Conservation (phyloP, 2,797 vertebrate genomes). For the Diglossa cyanea region DNA sequence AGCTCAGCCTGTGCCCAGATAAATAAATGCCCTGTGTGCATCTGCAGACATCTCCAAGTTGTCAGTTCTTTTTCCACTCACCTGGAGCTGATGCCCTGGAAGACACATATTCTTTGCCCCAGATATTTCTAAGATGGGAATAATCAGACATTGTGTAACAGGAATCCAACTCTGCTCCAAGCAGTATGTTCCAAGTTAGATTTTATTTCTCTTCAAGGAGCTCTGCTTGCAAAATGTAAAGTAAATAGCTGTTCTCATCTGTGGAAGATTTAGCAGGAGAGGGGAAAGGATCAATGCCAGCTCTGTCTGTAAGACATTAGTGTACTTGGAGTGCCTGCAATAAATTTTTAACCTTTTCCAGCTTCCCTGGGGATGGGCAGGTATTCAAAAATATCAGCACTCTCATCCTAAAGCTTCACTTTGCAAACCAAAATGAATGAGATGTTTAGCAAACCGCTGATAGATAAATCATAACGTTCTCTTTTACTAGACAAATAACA, state of each 20-base stretch:
- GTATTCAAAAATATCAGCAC: conserved; percentile 20
- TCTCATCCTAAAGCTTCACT: background rate
- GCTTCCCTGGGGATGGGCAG: background rate
- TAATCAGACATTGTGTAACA: background rate
- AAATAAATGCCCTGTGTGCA: background rate
- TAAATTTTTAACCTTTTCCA: conserved; percentile 58
- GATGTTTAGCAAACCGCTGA: conserved; percentile 20
- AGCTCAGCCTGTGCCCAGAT: background rate
- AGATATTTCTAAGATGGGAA: conserved; percentile 21
- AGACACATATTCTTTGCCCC: conserved; percentile 4
- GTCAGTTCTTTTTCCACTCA: background rate
- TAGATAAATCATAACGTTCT: background rate
- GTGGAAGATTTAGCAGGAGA: background rate
- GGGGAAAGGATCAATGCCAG: conserved; percentile 21
- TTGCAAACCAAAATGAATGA: conserved; percentile 22
- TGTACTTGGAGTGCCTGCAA: conserved; percentile 11
- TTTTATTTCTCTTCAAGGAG: conserved; percentile 44
- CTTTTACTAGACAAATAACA: background rate
- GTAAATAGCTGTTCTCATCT: conserved; percentile 32
- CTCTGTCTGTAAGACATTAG: conserved; percentile 14
- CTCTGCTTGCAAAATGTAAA: conserved; percentile 25
- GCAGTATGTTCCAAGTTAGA: conserved; percentile 14
- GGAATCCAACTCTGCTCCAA: conserved; percentile 4
- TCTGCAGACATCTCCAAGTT: background rate
- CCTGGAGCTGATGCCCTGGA: background rate